phyloP scores from a whole-genome alignment of 2,113 vertebrate species.

The Cranoglanis bouderius region DNA sequence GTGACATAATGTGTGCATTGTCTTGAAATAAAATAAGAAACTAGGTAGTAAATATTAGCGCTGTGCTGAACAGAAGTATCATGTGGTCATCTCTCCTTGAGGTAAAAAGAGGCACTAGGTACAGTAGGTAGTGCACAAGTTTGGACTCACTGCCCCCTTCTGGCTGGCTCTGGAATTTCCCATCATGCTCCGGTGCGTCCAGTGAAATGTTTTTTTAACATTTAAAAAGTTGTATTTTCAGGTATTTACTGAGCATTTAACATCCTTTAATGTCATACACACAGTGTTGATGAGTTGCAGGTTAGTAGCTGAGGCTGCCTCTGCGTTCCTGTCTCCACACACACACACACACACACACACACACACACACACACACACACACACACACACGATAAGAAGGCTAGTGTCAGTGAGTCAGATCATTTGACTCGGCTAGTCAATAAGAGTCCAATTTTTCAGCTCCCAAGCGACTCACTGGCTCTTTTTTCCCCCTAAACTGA shows the following conservation, averaged over 20 bases:
- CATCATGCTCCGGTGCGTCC: neutral
- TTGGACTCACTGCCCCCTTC: neutral
- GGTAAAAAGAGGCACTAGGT: neutral
- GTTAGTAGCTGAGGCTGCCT: too few relatives aligned
- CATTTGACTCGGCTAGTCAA: neutral
- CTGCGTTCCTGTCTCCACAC: too few relatives aligned
- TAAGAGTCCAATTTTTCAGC: neutral
- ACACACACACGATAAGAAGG: neutral
- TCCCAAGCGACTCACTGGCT: neutral
- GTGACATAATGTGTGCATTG: neutral
- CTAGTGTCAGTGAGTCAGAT: neutral
- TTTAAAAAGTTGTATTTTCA: neutral
- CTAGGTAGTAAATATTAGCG: neutral
- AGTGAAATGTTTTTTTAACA: too few relatives aligned
- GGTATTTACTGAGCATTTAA: neutral
- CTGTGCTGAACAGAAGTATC: neutral
- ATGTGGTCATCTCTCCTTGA: neutral
- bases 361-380: neutral
- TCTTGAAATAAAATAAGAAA: neutral
- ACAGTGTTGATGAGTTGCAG: neutral
- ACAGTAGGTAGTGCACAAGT: neutral
- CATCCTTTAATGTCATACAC: neutral
- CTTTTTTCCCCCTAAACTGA: neutral
- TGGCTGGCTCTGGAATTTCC: neutral
- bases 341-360: too few relatives aligned